Percentiles rank a stretch among this genome's conserved stretches.
These are phyloP conservation scores for Microctenopoma steveboyesi DNA, from an alignment of 2,797 vertebrate genomes.

Conservation along the genomic window DNA sequence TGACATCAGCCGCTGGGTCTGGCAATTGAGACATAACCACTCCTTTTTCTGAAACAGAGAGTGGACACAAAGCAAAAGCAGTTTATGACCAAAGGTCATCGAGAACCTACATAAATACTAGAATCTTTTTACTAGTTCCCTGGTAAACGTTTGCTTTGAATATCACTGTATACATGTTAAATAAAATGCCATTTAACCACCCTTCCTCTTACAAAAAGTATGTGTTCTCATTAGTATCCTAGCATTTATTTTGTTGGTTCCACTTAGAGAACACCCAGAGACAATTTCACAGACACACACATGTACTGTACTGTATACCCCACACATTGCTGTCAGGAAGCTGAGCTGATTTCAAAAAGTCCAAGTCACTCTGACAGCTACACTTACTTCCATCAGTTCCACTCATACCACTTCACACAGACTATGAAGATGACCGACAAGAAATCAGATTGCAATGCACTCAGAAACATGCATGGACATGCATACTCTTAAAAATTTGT, in stretches of 20 bases:
- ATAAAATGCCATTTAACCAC: background rate
- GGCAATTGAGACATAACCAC: constrained; percentile 99
- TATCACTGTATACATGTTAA: background rate
- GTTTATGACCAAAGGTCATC: background rate
- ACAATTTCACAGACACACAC: background rate
- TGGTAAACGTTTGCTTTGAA: too few relatives aligned
- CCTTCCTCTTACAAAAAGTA: background rate
- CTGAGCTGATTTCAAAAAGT: constrained; percentile 49
- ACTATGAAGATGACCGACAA: constrained; percentile 18
- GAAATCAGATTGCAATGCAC: background rate
- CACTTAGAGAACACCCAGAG: constrained; percentile 7
- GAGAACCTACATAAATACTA: too few relatives aligned
- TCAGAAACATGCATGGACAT: background rate
- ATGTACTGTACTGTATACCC: background rate
- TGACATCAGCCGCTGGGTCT: constrained; percentile 94
- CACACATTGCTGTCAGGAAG: constrained; percentile 38
- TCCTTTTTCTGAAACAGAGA: constrained; percentile 92
- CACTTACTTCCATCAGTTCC: constrained; percentile 46
- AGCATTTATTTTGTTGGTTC: constrained; percentile 8
- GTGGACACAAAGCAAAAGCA: constrained; percentile 5
- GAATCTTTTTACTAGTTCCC: too few relatives aligned
- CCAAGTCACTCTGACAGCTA: constrained; percentile 49
- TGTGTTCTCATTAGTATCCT: constrained; percentile 1
- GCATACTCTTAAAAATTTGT: background rate
- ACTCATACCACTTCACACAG: constrained; percentile 28